phyloP scores from a whole-genome alignment of 2,797 vertebrate genomes.

The Buphagus erythrorhynchus region DNA sequence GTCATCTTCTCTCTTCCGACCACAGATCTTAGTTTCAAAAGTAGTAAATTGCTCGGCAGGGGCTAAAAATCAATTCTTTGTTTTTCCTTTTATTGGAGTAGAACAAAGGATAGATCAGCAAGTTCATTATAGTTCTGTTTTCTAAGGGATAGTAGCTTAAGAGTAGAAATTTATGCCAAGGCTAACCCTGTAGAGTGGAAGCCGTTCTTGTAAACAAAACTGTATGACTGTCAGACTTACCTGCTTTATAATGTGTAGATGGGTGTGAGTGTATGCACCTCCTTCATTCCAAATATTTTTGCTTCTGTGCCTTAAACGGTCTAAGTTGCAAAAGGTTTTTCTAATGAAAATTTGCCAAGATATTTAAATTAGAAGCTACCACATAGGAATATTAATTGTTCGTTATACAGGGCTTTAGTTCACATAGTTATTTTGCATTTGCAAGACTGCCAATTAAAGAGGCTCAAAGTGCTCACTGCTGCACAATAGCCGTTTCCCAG shows the following conservation, averaged over 20 bases:
- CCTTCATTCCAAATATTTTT: not conserved
- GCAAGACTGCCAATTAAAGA: conserved; percentile 55
- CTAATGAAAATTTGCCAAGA: conserved; percentile 20
- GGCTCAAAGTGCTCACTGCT: conserved; percentile 15
- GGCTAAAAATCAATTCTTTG: not conserved
- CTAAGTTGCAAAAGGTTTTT: not conserved
- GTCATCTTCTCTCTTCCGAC: not conserved
- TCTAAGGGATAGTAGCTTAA: not conserved
- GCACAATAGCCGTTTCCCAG: not conserved
- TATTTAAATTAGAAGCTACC: conserved; percentile 49
- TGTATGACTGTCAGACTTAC: not conserved
- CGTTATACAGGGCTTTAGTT: conserved; percentile 14
- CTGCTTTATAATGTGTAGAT: not conserved
- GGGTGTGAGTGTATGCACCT: not conserved
- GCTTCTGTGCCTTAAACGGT: not conserved
- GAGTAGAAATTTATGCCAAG: not conserved
- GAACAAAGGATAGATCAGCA: not conserved
- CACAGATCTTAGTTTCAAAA: not conserved
- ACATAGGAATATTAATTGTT: conserved; percentile 55
- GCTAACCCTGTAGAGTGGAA: not conserved
- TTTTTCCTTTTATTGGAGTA: not conserved
- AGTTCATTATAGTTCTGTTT: not conserved
- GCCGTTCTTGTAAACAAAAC: not conserved
- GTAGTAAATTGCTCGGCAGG: not conserved
- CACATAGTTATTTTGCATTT: conserved; percentile 43